phyloP scores from a whole-genome alignment of 2,888 invertebrate genomes.

The Andrena trimmerana region DNA sequence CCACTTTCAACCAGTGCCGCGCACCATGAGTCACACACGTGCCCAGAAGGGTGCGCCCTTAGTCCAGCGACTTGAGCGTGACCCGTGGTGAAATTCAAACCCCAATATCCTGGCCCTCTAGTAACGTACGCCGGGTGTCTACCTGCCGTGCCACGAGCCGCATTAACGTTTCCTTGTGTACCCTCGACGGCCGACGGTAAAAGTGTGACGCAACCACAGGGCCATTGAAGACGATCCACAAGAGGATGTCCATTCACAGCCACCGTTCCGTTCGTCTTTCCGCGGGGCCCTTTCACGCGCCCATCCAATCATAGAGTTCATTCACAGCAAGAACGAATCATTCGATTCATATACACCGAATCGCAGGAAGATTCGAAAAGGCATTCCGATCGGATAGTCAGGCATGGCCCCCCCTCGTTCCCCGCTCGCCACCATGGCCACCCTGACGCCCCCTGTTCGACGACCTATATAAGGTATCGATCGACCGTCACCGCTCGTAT shows the following conservation, averaged over 20 bases:
- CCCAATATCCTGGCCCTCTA: not conserved
- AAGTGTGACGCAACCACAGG: constrained; percentile 3
- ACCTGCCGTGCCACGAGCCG: constrained; percentile 15
- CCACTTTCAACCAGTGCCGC: not conserved
- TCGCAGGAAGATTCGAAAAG: constrained; percentile 30
- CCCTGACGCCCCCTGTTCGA: constrained; percentile 29
- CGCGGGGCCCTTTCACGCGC: constrained; percentile 12
- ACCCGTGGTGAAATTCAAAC: not conserved
- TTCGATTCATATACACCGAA: constrained; percentile 29
- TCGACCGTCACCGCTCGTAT: constrained; percentile 58
- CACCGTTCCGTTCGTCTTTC: not conserved
- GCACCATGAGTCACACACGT: constrained; percentile 1
- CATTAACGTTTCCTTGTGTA: constrained; percentile 29
- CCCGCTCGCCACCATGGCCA: not conserved
- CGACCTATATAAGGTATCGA: constrained; percentile 55
- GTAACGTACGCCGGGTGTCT: not conserved
- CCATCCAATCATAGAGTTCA: constrained; percentile 23
- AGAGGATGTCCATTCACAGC: not conserved
- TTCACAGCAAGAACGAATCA: constrained; percentile 29
- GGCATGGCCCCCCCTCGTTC: not conserved
- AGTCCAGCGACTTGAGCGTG: not conserved
- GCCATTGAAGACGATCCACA: not conserved
- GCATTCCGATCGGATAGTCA: constrained; percentile 38
- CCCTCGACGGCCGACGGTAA: not conserved
- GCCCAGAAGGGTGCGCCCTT: too few species aligned